A percentile compares a stretch with the other conserved stretches of the same genome.
Evolutionary conservation across 2,113 vertebrate genomes (phyloP).

Genomic region (Nothobranchius furzeri): DNA sequence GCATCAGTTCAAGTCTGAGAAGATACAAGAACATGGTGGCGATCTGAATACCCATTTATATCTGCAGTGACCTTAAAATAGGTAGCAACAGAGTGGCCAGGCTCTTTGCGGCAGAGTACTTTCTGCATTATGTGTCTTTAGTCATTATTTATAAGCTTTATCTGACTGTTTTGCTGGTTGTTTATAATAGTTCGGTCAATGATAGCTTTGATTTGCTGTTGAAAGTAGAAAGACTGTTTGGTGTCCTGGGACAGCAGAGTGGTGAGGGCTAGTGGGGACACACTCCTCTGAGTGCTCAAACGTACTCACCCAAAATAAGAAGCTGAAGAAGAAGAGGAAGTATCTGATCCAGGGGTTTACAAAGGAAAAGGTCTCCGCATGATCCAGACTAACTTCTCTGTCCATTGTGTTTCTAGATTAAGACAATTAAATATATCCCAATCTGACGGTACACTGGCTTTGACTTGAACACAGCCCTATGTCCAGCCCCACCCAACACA

Average conservation of each 20-base stretch:
- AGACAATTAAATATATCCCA: too few species aligned
- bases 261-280: neutral
- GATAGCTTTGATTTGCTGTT: conserved; percentile 23
- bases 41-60: conserved; percentile 44
- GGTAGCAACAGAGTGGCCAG: conserved; percentile 19
- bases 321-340: conserved; percentile 82
- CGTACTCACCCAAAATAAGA: conserved; percentile 80
- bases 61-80: conserved; percentile 42
- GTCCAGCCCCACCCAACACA: conserved; percentile 26
- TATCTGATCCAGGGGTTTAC: conserved; percentile 80
- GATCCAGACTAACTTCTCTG: conserved; percentile 64
- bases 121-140: conserved; percentile 32
- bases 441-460: neutral
- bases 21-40: neutral
- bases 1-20: conserved; percentile 22
- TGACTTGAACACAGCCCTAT: conserved; percentile 26
- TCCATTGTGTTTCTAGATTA: conserved; percentile 64
- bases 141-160: conserved; percentile 57
- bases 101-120: conserved; percentile 4
- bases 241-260: neutral
- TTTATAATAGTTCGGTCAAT: conserved; percentile 1
- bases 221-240: conserved; percentile 1
- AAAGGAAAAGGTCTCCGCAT: conserved; percentile 75
- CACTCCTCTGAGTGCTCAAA: neutral
- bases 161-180: neutral